A percentile compares a stretch with the other conserved stretches of the same genome.
phyloP scores from a whole-genome alignment of 2,888 invertebrate genomes.

The Mythimna albipuncta region DNA sequence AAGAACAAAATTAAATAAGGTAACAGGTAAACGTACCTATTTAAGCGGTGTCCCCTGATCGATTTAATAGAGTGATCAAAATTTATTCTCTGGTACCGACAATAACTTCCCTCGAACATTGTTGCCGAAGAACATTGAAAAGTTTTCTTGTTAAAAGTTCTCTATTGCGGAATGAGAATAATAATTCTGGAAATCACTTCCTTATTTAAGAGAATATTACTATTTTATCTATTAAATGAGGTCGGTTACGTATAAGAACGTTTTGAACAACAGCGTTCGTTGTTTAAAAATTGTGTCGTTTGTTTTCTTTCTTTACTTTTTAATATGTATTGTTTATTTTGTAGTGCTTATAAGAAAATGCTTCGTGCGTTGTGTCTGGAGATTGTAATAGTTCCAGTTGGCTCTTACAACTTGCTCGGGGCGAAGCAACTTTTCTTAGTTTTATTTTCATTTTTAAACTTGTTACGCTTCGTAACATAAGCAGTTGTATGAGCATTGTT shows the following conservation, averaged over 20 bases:
- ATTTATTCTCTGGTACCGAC: conserved; percentile 83
- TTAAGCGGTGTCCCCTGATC: conserved; percentile 63
- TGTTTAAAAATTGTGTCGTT: background rate
- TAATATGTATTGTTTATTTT: conserved; percentile 33
- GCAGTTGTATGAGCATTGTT: conserved; percentile 8
- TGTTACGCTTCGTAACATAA: conserved; percentile 41
- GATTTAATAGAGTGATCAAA: conserved; percentile 83
- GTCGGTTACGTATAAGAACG: conserved; percentile 27
- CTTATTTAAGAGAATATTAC: conserved; percentile 79
- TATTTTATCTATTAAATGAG: conserved; percentile 65
- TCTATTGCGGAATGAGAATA: conserved; percentile 88
- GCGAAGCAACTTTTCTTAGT: conserved; percentile 35
- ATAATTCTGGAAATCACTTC: conserved; percentile 88
- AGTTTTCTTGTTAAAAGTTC: conserved; percentile 91
- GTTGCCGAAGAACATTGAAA: conserved; percentile 85
- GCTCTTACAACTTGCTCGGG: conserved; percentile 47
- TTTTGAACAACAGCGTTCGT: conserved; percentile 17
- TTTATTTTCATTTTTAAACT: conserved; percentile 56
- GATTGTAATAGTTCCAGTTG: conserved; percentile 51
- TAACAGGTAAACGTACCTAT: conserved; percentile 55
- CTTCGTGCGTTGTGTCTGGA: conserved; percentile 40
- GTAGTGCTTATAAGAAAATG: conserved; percentile 42
- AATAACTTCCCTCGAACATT: conserved; percentile 84
- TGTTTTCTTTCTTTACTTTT: conserved; percentile 16
- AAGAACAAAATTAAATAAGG: conserved; percentile 42